Evolutionary conservation across 2,888 invertebrate species (phyloP), one percentile per base, ranked within the genome.

Genomic region (Patella ulyssiponensis): DNA sequence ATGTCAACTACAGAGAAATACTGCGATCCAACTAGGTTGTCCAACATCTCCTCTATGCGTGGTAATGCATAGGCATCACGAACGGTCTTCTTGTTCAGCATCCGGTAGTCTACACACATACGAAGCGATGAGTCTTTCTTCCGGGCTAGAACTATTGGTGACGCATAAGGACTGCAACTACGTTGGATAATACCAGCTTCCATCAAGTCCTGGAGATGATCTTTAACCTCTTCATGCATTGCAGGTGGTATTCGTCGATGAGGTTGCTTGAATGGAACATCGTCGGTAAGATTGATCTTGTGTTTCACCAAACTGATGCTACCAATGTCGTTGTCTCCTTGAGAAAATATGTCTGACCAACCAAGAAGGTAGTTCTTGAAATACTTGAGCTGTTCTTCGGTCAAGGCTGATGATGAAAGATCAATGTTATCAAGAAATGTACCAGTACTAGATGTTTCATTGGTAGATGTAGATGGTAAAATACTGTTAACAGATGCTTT

Each of bases 251-350:
- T 58, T 58, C 58, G 15, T 12, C 58, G 15, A 77, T 56, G 80
- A 75, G 70, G 77, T 75, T 7, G 79, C 69, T 23, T 78, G 69
- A 79, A 71, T 0, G 80, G 80, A 15, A 51, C 54, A 20, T 78
- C 71, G 53, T 79, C 79, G 11, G 70, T 58, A 1, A 81, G 20
- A 12, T 72, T 69, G 53, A 81, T 81, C 12, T 20, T 33, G 53
- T 81, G 81, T 23, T 77, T 72, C 12, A 81, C 76, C 23, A 81
- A 20, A 23, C 54, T 51, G 15, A 74, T 79, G 14, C 71, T 54
- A 3, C 78, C 78, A 27, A 74, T n/a, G 51, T 80, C 81, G 2
- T 23, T 71, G 11, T 54, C 54, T 15, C 17, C 14, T 17, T 54
- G 54, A 12, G 54, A 54, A 54, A 54, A 54, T 54, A 54, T 54